phyloP scores from a whole-genome alignment of 2,797 vertebrate genomes.

The Galagoides demidoff region DNA sequence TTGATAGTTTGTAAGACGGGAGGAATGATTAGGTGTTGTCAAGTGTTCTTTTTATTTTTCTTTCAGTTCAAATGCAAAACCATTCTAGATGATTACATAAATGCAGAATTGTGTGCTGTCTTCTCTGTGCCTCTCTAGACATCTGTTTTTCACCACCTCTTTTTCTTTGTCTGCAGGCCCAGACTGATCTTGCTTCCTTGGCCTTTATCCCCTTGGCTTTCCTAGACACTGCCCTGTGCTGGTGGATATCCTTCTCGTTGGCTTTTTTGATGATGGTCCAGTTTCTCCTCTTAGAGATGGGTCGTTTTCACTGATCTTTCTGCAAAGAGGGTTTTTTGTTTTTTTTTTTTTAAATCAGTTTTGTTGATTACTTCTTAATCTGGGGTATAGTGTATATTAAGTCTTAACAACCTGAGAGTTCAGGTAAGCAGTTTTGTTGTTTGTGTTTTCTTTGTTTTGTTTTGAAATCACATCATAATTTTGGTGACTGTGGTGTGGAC shows the following conservation, averaged over 20 bases:
- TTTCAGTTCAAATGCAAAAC: constrained; percentile 44
- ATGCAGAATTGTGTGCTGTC: constrained; percentile 60
- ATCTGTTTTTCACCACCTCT: constrained; percentile 85
- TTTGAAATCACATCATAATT: constrained; percentile 54
- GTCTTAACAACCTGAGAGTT: constrained; percentile 46
- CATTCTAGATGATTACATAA: constrained; percentile 55
- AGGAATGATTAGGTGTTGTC: not conserved
- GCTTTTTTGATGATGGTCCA: constrained; percentile 80
- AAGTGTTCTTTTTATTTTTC: constrained; percentile 45
- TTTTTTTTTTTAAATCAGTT: not conserved
- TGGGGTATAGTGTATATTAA: constrained; percentile 62
- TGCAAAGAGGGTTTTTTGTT: constrained; percentile 46
- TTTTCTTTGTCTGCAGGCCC: constrained; percentile 91
- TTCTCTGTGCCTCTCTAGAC: constrained; percentile 76
- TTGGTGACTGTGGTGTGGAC: constrained; percentile 23
- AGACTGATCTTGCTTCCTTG: constrained; percentile 92
- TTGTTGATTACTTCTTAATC: constrained; percentile 66
- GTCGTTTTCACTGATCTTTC: constrained; percentile 72
- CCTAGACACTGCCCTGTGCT: constrained; percentile 92
- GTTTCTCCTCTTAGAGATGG: constrained; percentile 77
- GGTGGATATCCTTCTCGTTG: constrained; percentile 92
- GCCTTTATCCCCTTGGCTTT: constrained; percentile 93
- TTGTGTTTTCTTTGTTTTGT: constrained; percentile 23
- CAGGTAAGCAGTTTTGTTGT: constrained; percentile 69
- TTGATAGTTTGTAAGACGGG: constrained; percentile 19